Evolutionary conservation across 2,797 vertebrate species (phyloP).

Genomic region (Lithobates sylvaticus): DNA sequence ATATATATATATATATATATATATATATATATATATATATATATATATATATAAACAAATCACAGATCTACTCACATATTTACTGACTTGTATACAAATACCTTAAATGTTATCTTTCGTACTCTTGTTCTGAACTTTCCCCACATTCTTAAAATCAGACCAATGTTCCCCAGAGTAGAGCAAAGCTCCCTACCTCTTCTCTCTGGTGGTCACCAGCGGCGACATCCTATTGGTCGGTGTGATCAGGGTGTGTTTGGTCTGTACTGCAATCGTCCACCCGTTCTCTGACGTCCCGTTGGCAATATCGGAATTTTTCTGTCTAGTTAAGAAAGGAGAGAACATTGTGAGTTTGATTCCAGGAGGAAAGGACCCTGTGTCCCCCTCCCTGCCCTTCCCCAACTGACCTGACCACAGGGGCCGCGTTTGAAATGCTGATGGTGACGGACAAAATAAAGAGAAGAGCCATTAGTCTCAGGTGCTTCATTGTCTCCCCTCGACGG

Average conservation of each 20-base stretch:
- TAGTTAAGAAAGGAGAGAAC: neutral
- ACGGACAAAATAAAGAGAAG: constrained; percentile 21
- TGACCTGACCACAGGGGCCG: constrained; percentile 12
- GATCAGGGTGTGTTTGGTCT: neutral
- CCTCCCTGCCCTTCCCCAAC: neutral
- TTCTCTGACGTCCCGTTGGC: neutral
- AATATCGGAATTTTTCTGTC: neutral
- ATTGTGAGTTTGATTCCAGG: neutral
- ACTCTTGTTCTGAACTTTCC: too few relatives aligned
- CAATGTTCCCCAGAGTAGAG: too few relatives aligned
- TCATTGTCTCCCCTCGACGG: neutral
- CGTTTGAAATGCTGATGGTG: neutral
- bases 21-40: too few relatives aligned
- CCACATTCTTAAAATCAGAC: too few relatives aligned
- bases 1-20: too few relatives aligned
- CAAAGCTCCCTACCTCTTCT: constrained; percentile 18
- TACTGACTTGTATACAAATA: too few relatives aligned
- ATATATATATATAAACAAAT: too few relatives aligned
- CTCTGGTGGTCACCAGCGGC: neutral
- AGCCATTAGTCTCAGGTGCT: neutral
- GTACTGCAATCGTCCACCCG: constrained; percentile 11
- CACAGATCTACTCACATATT: too few relatives aligned
- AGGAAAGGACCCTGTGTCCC: too few relatives aligned
- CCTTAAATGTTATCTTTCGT: too few relatives aligned
- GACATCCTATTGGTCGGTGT: neutral